Conservation (phyloP, 2,113 vertebrate species). For the Albula goreensis region DNA sequence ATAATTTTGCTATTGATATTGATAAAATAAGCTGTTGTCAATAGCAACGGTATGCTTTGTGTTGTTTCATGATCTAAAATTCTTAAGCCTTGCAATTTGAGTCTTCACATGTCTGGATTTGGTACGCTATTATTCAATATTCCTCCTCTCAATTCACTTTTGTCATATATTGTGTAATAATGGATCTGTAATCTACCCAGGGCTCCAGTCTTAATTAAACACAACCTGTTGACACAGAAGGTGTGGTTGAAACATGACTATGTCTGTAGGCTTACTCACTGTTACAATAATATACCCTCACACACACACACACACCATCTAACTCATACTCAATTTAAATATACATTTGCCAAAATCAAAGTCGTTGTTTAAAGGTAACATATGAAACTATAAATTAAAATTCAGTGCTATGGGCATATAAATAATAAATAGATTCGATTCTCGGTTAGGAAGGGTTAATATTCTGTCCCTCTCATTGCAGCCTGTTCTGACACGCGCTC, state of each 20-base stretch:
- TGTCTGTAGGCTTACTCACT: neutral
- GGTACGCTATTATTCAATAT: neutral
- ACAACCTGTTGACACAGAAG: slow-evolving; percentile 31
- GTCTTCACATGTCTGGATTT: neutral
- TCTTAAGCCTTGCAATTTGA: neutral
- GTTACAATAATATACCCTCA: neutral
- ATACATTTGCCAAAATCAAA: neutral
- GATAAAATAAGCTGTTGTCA: neutral
- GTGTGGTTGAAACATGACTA: neutral
- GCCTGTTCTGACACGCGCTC: neutral
- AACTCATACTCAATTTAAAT: neutral
- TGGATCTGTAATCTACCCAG: neutral
- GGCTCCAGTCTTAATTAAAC: slow-evolving; percentile 28
- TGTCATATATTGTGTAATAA: neutral
- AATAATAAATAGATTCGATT: neutral
- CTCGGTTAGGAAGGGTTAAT: neutral
- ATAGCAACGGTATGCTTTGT: neutral
- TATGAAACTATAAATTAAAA: neutral
- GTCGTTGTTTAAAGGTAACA: neutral
- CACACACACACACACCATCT: neutral
- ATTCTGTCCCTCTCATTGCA: neutral
- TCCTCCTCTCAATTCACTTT: neutral
- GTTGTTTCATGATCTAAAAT: neutral
- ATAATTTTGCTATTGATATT: too few species aligned
- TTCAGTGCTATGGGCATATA: neutral